Evolutionary conservation across 2,888 invertebrate species (phyloP).

Genomic region (Cataglyphis cursor): DNA sequence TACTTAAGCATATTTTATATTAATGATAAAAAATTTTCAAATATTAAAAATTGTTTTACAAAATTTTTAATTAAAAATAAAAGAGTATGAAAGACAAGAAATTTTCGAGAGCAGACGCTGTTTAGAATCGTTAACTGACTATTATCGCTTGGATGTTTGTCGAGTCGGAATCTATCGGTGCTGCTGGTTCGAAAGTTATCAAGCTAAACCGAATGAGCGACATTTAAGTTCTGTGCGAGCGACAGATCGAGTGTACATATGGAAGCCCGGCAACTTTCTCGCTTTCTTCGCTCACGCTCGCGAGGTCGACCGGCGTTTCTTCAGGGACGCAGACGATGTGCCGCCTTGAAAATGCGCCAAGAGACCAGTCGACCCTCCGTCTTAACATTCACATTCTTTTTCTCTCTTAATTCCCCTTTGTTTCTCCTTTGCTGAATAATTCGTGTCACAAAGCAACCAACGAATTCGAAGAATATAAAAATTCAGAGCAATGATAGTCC

Average conservation of each 20-base stretch:
- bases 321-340: constrained; percentile 77
- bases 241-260: constrained; percentile 55
- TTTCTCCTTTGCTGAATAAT: constrained; percentile 46
- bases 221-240: constrained; percentile 69
- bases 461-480: neutral
- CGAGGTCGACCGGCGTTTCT: constrained; percentile 82
- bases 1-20: neutral
- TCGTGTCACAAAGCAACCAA: neutral
- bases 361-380: constrained; percentile 71
- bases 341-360: constrained; percentile 80
- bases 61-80: neutral
- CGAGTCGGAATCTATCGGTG: constrained; percentile 26
- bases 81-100: neutral
- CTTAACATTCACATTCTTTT: constrained; percentile 54
- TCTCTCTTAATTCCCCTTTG: constrained; percentile 11
- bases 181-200: constrained; percentile 64
- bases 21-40: neutral
- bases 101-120: neutral
- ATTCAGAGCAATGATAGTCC: neutral
- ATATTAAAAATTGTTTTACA: neutral
- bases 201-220: constrained; percentile 66
- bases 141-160: neutral
- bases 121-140: neutral
- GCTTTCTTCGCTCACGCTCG: constrained; percentile 82
- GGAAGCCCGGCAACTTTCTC: constrained; percentile 80